Base-by-base conservation (phyloP, 2,113 vertebrate genomes). In the Lipotes vexillifer region DNA sequence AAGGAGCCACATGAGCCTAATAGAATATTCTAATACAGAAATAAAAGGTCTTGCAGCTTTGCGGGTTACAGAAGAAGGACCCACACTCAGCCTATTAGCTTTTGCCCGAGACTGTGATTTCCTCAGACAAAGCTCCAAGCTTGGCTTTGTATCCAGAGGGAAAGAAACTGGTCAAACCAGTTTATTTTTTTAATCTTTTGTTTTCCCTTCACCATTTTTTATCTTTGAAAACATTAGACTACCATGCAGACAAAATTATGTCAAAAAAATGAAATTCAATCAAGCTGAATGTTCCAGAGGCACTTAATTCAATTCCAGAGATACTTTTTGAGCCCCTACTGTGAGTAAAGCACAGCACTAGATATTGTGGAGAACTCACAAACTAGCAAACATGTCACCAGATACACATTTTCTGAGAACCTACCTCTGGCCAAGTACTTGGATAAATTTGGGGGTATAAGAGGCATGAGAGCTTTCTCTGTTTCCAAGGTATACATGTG, bases 11-110 rank as follows among this genome's bases (percentile, higher is more conserved):
- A 71, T 29, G 96, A 97, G 95, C 75, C 97, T 71, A 96, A 94
- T 90, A 97, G 83, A 97, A 97, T 97, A 98, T 97, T 93, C 94
- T 96, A 93, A 95, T 89, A 63, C 86, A 85, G 63, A 97, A 93
- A 96, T 68, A 83, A 96, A 94, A 97, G 96, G 92, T 95, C 93
- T 94, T 87, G 33, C 44, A 94, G 86, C 25, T 92, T 92, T 66
- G 49, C n/a, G 72, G 57, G 91, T 88, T 89, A 61, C 20, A 52
- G 82, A 96, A 80, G 88, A 97, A 97, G 94, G 87, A 96, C 74
- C 77, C 66, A 90, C 29, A 78, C 13, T 93, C 80, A 72, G 86
- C 61, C 77, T 80, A 11, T 88, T 93, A 96, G 84, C 78, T 95
- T 95, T 83, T 95, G 82, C 90, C 52, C 85, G 59, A 69, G 84